A percentile compares a stretch with the other conserved stretches of the same genome.
Conservation (phyloP, 1,140 invertebrate species). For the Adelges cooleyi region DNA sequence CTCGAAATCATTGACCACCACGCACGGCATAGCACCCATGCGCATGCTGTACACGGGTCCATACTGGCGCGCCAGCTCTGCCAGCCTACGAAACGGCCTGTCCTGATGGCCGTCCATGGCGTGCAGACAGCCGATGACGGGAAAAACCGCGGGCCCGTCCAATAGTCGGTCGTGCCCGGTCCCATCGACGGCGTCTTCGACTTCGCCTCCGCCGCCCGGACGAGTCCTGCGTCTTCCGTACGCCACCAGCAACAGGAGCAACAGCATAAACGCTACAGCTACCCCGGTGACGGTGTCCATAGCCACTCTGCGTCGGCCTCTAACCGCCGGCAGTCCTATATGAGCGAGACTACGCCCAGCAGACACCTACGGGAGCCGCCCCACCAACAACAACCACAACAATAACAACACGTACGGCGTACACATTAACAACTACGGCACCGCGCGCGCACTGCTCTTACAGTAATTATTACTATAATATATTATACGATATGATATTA, state of each 20-base stretch:
- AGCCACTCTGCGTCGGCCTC: not conserved
- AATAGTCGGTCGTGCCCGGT: slow-evolving; percentile 33
- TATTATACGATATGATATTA: too few relatives aligned
- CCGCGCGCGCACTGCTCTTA: too few relatives aligned
- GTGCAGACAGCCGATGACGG: slow-evolving; percentile 59
- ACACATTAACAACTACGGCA: too few relatives aligned
- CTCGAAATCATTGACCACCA: slow-evolving; percentile 63
- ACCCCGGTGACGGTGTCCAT: slow-evolving; percentile 15
- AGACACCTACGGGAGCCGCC: too few relatives aligned
- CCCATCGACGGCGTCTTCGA: not conserved
- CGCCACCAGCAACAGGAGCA: not conserved
- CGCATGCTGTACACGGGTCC: slow-evolving; percentile 63
- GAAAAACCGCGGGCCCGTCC: slow-evolving; percentile 52
- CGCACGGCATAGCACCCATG: slow-evolving; percentile 55
- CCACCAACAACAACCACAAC: too few relatives aligned
- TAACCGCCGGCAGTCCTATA: not conserved
- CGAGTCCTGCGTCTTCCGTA: not conserved
- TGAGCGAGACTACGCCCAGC: not conserved
- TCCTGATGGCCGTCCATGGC: slow-evolving; percentile 48
- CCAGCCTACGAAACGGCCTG: slow-evolving; percentile 62
- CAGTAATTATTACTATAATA: too few relatives aligned
- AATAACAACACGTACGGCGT: too few relatives aligned
- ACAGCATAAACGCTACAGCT: not conserved
- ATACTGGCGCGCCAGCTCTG: slow-evolving; percentile 52
- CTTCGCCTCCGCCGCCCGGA: not conserved